phyloP scores from a whole-genome alignment of 2,888 invertebrate genomes.

The Cosmorhoe ocellata region DNA sequence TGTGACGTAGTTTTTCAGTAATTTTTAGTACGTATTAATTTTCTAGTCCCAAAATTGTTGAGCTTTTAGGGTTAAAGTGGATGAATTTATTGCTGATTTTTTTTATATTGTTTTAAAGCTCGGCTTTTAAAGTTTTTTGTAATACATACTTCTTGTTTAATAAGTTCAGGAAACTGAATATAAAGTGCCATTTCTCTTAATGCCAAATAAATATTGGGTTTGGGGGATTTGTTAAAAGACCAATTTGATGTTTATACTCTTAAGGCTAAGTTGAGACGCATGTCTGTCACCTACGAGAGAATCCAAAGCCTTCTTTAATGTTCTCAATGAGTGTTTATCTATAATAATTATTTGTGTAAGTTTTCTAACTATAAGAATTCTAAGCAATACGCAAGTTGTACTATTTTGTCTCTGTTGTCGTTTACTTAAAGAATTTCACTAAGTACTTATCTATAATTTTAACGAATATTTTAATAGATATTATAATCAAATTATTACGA shows the following conservation, averaged over 20 bases:
- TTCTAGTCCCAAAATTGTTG: constrained; percentile 48
- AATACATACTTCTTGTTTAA: constrained; percentile 2
- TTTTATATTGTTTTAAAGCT: constrained; percentile 1
- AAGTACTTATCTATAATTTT: constrained; percentile 12
- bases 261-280: constrained; percentile 22
- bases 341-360: constrained; percentile 39
- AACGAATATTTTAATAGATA: constrained; percentile 17
- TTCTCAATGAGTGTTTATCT: constrained; percentile 44
- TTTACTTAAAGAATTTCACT: constrained; percentile 17
- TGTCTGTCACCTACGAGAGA: constrained; percentile 45
- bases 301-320: constrained; percentile 48
- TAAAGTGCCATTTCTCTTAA: constrained; percentile 12
- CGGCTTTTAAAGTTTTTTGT: neutral
- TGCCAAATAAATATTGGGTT: constrained; percentile 17
- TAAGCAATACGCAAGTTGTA: constrained; percentile 62
- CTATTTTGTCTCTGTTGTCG: constrained; percentile 16
- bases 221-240: constrained; percentile 29
- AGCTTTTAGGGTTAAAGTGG: constrained; percentile 72
- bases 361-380: constrained; percentile 55
- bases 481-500: constrained; percentile 14
- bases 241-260: constrained; percentile 32
- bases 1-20: constrained; percentile 35
- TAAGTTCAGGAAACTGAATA: neutral
- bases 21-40: constrained; percentile 41
- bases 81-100: constrained; percentile 52